Conservation (phyloP, 92 coral and sea anemone genomes). For the Epizoanthus illoricatus region DNA sequence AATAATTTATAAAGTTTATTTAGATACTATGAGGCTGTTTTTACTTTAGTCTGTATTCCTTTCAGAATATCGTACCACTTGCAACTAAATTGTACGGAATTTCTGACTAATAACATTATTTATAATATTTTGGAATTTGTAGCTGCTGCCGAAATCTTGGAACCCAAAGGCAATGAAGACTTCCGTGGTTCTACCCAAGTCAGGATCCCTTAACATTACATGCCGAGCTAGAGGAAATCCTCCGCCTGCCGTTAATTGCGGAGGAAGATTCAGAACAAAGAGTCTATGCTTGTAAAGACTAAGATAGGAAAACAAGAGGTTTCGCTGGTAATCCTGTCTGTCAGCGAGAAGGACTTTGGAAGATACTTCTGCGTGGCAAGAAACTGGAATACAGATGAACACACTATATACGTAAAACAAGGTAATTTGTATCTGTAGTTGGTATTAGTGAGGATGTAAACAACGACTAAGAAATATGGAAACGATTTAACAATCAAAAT, state of each 20-base stretch:
- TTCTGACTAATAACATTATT: too few species aligned
- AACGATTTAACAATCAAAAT: background rate
- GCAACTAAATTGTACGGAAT: too few species aligned
- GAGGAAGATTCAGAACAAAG: constrained; percentile 42
- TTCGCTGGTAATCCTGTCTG: constrained; percentile 32
- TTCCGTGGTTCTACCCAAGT: background rate
- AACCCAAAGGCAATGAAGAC: constrained; percentile 1
- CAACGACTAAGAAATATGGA: background rate
- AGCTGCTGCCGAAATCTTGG: background rate
- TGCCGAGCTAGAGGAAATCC: constrained; percentile 85
- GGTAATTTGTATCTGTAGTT: background rate
- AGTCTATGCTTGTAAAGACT: background rate
- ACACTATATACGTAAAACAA: constrained; percentile 10
- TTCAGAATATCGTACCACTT: too few species aligned
- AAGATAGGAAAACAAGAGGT: constrained; percentile 33
- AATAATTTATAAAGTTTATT: too few species aligned
- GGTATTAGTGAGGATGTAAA: background rate
- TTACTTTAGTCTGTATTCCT: too few species aligned
- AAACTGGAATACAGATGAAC: constrained; percentile 45
- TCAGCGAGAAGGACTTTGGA: constrained; percentile 54
- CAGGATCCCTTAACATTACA: constrained; percentile 37
- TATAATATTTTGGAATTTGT: too few species aligned
- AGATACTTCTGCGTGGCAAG: constrained; percentile 69
- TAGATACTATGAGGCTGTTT: too few species aligned
- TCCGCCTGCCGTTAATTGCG: constrained; percentile 61